Evolutionary conservation across 2,113 vertebrate genomes (phyloP).

Genomic region (Amphilophus citrinellus): DNA sequence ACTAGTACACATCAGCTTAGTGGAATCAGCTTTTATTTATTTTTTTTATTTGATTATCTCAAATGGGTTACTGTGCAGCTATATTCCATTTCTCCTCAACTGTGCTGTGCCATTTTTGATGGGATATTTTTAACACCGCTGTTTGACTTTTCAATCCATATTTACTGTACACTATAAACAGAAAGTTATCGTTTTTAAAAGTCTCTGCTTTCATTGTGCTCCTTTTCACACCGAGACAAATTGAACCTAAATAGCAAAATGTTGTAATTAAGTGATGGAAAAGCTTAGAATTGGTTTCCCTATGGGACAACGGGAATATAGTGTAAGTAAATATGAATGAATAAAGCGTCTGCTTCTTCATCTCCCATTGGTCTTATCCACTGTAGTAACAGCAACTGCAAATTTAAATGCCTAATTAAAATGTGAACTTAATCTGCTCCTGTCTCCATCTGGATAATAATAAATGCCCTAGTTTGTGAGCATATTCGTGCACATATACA

Average conservation of each 20-base stretch:
- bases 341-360: neutral
- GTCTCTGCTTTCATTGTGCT: neutral
- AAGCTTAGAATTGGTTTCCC: neutral
- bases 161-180: conserved; percentile 27
- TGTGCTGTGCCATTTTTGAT: conserved; percentile 42
- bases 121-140: conserved; percentile 59
- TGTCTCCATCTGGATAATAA: conserved; percentile 19
- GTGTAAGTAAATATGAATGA: neutral
- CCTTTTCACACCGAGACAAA: neutral
- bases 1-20: neutral
- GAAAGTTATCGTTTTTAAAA: neutral
- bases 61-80: conserved; percentile 45
- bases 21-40: conserved; percentile 7
- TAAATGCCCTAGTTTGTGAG: conserved; percentile 44
- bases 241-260: neutral
- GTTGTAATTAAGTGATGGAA: neutral
- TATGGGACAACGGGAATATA: neutral
- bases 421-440: conserved; percentile 39
- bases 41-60: conserved; percentile 33
- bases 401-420: conserved; percentile 24
- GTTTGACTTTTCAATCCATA: conserved; percentile 63
- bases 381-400: neutral
- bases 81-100: conserved; percentile 52
- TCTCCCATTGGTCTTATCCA: neutral
- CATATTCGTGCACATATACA: neutral